Evolutionary conservation across 2,797 vertebrate species (phyloP).

Genomic region (Triplophysa bombifrons): DNA sequence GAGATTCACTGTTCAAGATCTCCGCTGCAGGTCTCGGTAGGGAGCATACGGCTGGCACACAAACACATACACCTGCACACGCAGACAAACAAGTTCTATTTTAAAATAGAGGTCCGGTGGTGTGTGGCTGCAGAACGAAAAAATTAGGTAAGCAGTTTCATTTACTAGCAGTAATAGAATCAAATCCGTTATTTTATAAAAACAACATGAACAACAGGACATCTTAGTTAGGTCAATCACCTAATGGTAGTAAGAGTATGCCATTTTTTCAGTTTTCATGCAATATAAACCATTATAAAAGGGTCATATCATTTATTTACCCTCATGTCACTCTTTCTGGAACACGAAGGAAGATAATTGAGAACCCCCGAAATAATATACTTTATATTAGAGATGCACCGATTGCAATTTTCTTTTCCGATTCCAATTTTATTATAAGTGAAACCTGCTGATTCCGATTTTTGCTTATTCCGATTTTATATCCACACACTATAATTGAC

Average conservation of each 20-base stretch:
- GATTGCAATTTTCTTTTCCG: too few species aligned
- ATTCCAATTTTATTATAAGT: too few species aligned
- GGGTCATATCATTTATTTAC: too few species aligned
- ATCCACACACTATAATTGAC: too few species aligned
- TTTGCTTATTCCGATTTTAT: too few species aligned
- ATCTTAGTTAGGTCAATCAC: not conserved
- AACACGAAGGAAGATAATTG: too few species aligned
- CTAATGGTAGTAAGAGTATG: not conserved
- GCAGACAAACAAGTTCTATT: constrained; percentile 5
- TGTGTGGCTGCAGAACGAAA: not conserved
- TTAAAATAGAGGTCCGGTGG: constrained; percentile 12
- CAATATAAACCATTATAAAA: too few species aligned
- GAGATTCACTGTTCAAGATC: constrained; percentile 36
- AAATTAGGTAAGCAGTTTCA: not conserved
- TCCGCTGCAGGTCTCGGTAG: constrained; percentile 17
- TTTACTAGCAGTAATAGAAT: not conserved
- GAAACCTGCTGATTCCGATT: too few species aligned
- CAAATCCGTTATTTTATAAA: not conserved
- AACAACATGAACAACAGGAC: not conserved
- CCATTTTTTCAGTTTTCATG: too few species aligned
- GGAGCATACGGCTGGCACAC: not conserved
- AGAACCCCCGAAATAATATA: not conserved
- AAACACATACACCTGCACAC: constrained; percentile 5
- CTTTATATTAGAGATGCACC: not conserved
- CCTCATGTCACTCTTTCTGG: too few species aligned